A percentile compares a stretch with the other conserved stretches of the same genome.
These are phyloP conservation scores for Adelognathus sp. DNA, from an alignment of 2,888 invertebrate genomes.

Conservation along the genomic window DNA sequence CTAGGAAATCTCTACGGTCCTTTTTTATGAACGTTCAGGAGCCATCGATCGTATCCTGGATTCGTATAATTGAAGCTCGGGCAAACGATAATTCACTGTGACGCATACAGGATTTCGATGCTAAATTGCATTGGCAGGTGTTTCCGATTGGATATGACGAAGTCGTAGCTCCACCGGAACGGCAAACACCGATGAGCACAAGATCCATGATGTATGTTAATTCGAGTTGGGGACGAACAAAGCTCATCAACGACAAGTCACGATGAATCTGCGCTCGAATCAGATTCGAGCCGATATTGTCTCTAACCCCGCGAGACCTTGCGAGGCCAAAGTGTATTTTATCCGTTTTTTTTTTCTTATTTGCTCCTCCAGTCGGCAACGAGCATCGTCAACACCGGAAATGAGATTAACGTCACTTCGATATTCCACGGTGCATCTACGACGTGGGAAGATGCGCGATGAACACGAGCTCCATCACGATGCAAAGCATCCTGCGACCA, in stretches of 20 bases:
- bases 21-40: too few relatives aligned
- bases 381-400: conserved; percentile 45
- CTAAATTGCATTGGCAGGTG: conserved; percentile 28
- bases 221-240: not conserved
- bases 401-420: conserved; percentile 71
- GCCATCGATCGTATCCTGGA: not conserved
- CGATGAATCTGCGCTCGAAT: not conserved
- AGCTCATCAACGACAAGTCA: not conserved
- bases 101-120: conserved; percentile 17
- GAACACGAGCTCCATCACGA: not conserved
- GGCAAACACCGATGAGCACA: not conserved
- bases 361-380: not conserved
- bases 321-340: not conserved
- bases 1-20: too few relatives aligned
- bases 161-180: conserved; percentile 17
- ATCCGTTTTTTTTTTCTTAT: conserved; percentile 2
- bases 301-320: not conserved
- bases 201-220: conserved; percentile 43
- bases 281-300: not conserved
- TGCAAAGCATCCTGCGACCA: not conserved
- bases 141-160: conserved; percentile 35
- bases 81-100: conserved; percentile 16
- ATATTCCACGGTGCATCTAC: conserved; percentile 62
- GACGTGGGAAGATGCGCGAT: not conserved
- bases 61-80: conserved; percentile 14